These are phyloP conservation scores for Pan troglodytes DNA, from an alignment of 2,113 vertebrate genomes.

Conservation along the genomic window DNA sequence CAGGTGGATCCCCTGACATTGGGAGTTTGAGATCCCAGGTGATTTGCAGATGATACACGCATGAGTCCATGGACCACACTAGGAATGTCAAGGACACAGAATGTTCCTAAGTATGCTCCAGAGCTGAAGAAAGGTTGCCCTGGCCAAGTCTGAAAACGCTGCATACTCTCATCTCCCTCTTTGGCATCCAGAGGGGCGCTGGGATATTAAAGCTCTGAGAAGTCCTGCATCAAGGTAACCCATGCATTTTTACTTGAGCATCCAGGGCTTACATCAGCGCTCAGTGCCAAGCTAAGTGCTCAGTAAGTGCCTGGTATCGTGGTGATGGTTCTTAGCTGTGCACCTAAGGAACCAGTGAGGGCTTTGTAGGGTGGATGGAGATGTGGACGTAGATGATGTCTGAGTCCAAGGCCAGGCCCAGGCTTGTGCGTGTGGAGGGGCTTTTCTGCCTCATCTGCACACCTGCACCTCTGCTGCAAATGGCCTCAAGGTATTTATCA, in stretches of 20 bases:
- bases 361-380: not conserved
- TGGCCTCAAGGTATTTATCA: not conserved
- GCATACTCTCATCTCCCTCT: fast-evolving
- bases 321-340: not conserved
- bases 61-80: no score
- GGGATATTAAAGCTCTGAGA: not conserved
- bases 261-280: not conserved
- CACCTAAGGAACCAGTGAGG: fast-evolving
- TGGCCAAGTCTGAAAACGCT: not conserved
- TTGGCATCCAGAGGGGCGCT: not conserved
- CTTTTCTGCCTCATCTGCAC: not conserved
- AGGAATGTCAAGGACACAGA: not conserved
- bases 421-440: not conserved
- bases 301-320: fast-evolving
- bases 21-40: not conserved
- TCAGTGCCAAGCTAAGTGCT: not conserved
- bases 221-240: not conserved
- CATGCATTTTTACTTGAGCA: not conserved
- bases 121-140: not conserved
- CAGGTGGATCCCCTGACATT: no score
- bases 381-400: no score
- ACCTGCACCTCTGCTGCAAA: not conserved
- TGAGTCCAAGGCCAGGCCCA: not conserved
- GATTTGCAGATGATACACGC: fast-evolving
- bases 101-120: not conserved